Percentiles rank a stretch among this genome's conserved stretches.
Evolutionary conservation across 2,888 invertebrate species (phyloP).

Genomic region (Thymelicus sylvestris): DNA sequence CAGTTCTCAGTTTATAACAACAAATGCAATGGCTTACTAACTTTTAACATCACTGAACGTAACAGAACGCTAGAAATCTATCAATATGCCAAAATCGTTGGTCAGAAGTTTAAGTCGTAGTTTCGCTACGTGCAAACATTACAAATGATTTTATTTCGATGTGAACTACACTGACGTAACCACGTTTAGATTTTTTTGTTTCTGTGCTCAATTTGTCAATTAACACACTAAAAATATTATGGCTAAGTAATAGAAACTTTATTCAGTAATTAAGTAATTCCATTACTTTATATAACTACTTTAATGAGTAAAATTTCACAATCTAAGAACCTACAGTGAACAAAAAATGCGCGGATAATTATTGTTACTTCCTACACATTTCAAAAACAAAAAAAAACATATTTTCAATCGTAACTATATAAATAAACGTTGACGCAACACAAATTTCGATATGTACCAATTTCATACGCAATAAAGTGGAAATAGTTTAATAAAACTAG

Average conservation of each 20-base stretch:
- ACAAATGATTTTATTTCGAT: neutral
- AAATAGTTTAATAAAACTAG: constrained; percentile 4
- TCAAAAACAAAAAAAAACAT: neutral
- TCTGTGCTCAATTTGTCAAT: neutral
- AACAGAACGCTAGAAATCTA: neutral
- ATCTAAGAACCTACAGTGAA: too few relatives aligned
- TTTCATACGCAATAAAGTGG: neutral
- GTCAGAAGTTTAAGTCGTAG: neutral
- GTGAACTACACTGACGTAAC: neutral
- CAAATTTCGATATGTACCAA: neutral
- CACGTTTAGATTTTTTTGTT: neutral
- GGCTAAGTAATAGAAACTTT: neutral
- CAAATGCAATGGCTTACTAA: too few relatives aligned
- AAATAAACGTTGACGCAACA: neutral
- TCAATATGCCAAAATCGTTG: constrained; percentile 17
- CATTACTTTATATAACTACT: neutral
- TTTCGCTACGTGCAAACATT: constrained; percentile 11
- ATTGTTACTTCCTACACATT: neutral
- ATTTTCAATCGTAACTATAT: neutral
- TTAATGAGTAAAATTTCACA: neutral
- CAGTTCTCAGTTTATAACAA: too few relatives aligned
- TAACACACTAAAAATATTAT: neutral
- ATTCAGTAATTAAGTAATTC: too few relatives aligned
- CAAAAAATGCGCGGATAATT: too few relatives aligned
- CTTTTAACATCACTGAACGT: neutral